Base-by-base conservation (phyloP, 1,140 invertebrate species). In the Grapholita molesta region DNA sequence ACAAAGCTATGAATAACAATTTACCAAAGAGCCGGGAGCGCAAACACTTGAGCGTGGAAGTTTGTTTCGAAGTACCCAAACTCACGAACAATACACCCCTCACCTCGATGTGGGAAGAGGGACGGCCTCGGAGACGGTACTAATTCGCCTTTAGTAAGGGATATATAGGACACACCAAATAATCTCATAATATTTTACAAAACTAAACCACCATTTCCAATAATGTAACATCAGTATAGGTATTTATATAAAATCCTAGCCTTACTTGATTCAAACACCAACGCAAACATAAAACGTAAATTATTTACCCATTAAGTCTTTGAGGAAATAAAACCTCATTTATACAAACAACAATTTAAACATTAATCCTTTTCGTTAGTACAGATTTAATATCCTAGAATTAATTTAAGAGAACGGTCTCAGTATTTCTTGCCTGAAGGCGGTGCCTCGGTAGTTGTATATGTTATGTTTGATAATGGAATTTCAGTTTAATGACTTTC, bases 1-100 rank as follows among this genome's bases (percentile, higher is more conserved):
- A 86, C 80, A 83, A 83, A 87, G 86, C 85, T 86, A 89, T 90
- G 86, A 90, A 90, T 88, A 90, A 89, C 86, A 88, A 90, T 90
- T 86, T 87, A 84, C 78, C 77, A 82, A 86, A 84, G 86, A 89
- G 86, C 82, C 79, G 78, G 74, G 71, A 85, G 82, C 80, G 75
- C 85, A 90, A 89, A 89, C 85, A 88, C 83, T 90, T 85, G 83
- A 85, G 81, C 76, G 77, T 77, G 70, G 79, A 90, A 90, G 79
- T 90, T 90, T 86, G 84, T 89, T 89, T 76, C 79, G 75, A 85
- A 90, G 87, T 88, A 72, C 87, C 86, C 76, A 88, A 87, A 90
- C 82, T 88, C 83, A 71, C 69, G 82, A 88, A 90, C 85, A 88
- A 88, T 85, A 83, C 82, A 61, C 55, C 55, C 55, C 55, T 61